Conservation (phyloP, 2,113 vertebrate species). For the Tragelaphus buxtoni region DNA sequence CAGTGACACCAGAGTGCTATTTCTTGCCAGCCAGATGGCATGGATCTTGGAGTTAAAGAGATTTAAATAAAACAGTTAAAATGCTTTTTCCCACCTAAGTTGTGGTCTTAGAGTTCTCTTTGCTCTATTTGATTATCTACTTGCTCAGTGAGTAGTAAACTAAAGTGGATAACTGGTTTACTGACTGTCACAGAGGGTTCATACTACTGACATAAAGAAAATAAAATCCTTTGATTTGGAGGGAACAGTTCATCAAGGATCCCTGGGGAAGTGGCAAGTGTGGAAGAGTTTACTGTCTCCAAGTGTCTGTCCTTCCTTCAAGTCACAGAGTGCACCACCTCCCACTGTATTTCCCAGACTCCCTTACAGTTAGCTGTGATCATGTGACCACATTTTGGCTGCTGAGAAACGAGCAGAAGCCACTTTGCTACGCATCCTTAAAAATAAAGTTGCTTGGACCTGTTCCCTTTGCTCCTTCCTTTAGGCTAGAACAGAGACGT, state of each 20-base stretch:
- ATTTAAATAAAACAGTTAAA: background rate
- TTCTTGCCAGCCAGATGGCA: background rate
- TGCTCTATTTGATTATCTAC: background rate
- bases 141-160: background rate
- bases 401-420: background rate
- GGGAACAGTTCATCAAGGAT: background rate
- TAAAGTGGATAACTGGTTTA: background rate
- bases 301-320: background rate
- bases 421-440: background rate
- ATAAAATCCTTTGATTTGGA: background rate
- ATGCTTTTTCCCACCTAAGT: background rate
- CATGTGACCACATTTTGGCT: background rate
- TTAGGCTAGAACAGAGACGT: background rate
- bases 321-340: background rate
- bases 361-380: background rate
- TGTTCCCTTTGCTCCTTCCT: background rate
- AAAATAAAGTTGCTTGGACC: background rate
- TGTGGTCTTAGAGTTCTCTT: background rate
- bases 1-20: background rate
- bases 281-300: background rate
- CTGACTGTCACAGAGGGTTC: background rate
- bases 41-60: background rate
- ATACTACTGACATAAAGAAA: background rate
- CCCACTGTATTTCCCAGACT: background rate
- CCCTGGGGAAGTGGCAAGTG: background rate